phyloP scores from a whole-genome alignment of 2,797 vertebrate species.

The Gymnothorax reevesii region DNA sequence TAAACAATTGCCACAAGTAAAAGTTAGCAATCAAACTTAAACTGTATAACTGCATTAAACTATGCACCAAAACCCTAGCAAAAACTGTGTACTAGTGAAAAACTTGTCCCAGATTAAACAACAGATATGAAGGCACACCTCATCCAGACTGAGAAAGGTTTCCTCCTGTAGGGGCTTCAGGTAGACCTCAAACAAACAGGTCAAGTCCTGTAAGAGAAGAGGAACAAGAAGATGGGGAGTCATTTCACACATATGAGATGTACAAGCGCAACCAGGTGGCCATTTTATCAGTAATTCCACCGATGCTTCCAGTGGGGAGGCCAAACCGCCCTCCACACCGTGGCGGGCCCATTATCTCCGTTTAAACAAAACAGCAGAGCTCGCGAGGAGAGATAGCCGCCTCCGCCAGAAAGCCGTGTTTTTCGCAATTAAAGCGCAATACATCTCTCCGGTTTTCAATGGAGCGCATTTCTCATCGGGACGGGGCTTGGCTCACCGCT shows the following conservation, averaged over 20 bases:
- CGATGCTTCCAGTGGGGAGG: not conserved
- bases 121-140: constrained; percentile 62
- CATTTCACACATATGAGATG: not conserved
- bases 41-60: not conserved
- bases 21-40: not conserved
- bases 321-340: not conserved
- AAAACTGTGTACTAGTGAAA: not conserved
- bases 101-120: not conserved
- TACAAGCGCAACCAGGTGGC: not conserved
- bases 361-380: not conserved
- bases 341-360: not conserved
- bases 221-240: not conserved
- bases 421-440: not conserved
- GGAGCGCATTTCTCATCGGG: not conserved
- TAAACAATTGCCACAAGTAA: not conserved
- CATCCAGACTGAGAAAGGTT: constrained; percentile 89
- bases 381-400: not conserved
- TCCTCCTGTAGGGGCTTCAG: constrained; percentile 89
- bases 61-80: not conserved
- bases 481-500: not conserved
- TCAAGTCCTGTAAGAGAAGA: constrained; percentile 79
- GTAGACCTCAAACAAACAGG: constrained; percentile 86
- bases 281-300: not conserved
- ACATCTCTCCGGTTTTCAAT: not conserved
- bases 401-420: not conserved